These are phyloP conservation scores for Petrophora chlorosata DNA, from an alignment of 2,888 invertebrate species.

Conservation along the genomic window DNA sequence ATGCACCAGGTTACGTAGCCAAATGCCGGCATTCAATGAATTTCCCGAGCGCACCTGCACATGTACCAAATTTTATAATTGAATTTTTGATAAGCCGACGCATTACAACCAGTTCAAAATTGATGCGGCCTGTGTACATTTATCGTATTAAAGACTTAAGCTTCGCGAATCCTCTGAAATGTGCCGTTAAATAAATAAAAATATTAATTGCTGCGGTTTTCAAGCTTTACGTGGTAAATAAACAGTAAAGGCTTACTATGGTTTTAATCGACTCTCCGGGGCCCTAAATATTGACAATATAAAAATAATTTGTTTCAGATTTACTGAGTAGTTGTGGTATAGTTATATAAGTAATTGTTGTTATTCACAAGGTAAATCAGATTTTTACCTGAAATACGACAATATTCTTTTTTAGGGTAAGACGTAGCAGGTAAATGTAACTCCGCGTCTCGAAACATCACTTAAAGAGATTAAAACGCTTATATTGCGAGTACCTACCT, in stretches of 20 bases:
- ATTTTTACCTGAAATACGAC: no score
- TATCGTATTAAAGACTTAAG: slow-evolving; percentile 18
- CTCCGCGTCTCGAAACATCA: slow-evolving; percentile 48
- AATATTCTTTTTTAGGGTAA: no score
- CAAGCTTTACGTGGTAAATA: background rate
- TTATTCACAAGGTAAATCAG: no score
- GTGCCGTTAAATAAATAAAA: slow-evolving; percentile 17
- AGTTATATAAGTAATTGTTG: no score
- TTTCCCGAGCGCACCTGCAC: slow-evolving; percentile 53
- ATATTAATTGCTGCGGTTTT: slow-evolving; percentile 4
- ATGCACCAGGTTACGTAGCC: slow-evolving; percentile 79
- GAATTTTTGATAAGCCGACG: slow-evolving; percentile 61
- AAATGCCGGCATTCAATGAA: slow-evolving; percentile 76
- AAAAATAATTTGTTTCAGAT: no score
- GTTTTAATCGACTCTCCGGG: background rate
- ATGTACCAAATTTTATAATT: slow-evolving; percentile 63
- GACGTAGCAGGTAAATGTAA: slow-evolving; percentile 5
- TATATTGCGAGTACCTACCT: slow-evolving; percentile 68
- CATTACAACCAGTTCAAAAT: slow-evolving; percentile 10
- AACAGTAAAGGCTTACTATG: background rate
- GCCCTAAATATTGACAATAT: no score
- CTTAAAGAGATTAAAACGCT: slow-evolving; percentile 79
- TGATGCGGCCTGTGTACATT: slow-evolving; percentile 6
- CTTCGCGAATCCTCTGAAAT: slow-evolving; percentile 11
- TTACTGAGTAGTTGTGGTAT: no score